Evolutionary conservation across 2,888 invertebrate genomes (phyloP).

Genomic region (Apamea monoglypha): DNA sequence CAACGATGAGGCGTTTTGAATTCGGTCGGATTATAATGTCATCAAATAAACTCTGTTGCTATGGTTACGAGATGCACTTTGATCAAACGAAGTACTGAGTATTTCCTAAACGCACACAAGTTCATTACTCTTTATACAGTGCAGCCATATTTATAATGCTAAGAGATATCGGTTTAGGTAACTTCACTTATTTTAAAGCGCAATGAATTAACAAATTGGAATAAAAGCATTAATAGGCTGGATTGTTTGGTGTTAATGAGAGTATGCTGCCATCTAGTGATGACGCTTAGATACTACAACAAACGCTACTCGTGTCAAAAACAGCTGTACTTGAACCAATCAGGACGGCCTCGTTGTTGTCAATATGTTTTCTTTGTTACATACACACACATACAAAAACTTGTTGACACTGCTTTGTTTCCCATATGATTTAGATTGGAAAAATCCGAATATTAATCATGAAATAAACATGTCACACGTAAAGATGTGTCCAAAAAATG

Average conservation of each 20-base stretch:
- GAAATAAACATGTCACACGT: conserved; percentile 44
- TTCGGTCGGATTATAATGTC: conserved; percentile 64
- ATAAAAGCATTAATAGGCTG: background rate
- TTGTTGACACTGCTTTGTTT: conserved; percentile 87
- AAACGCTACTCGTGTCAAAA: conserved; percentile 80
- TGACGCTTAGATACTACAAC: conserved; percentile 30
- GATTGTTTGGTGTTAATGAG: conserved; percentile 75
- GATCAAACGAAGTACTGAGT: conserved; percentile 61
- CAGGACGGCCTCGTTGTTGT: conserved; percentile 72
- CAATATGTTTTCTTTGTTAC: conserved; percentile 81
- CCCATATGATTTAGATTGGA: conserved; percentile 82
- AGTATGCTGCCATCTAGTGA: conserved; percentile 80
- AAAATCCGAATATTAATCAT: conserved; percentile 51
- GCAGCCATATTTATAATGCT: background rate
- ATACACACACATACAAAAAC: conserved; percentile 75
- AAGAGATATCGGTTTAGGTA: accelerated
- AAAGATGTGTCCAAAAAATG: conserved; percentile 53
- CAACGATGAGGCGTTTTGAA: conserved; percentile 31
- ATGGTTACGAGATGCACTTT: conserved; percentile 72
- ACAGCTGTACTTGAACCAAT: conserved; percentile 88
- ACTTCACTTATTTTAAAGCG: background rate
- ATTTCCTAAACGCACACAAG: conserved; percentile 39
- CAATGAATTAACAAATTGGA: background rate
- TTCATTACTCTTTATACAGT: conserved; percentile 20
- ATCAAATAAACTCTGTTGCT: conserved; percentile 74